phyloP scores from a whole-genome alignment of 92 coral and sea anemone genomes.

The Phenganax subtilis region DNA sequence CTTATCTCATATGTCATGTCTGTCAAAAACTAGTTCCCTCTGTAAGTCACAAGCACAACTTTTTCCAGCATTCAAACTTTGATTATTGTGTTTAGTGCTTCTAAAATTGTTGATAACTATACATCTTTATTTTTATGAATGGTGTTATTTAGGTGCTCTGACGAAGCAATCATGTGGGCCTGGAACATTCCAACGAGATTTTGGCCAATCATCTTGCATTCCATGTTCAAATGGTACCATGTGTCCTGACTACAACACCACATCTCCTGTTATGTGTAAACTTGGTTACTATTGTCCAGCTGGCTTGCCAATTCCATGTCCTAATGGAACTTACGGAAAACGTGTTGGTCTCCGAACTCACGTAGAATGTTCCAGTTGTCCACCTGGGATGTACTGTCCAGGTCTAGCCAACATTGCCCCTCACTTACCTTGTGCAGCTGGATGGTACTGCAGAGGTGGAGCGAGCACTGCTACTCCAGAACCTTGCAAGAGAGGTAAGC shows the following conservation, averaged over 20 bases:
- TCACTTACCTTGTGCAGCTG: constrained; percentile 68
- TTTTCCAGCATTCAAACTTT: too few species aligned
- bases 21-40: too few species aligned
- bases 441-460: constrained; percentile 77
- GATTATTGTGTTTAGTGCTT: too few species aligned
- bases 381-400: constrained; percentile 71
- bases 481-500: constrained; percentile 56
- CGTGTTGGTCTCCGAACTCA: constrained; percentile 58
- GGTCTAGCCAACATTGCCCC: constrained; percentile 66
- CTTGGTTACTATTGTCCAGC: constrained; percentile 87
- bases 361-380: constrained; percentile 81
- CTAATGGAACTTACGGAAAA: constrained; percentile 88
- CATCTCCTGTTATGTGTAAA: constrained; percentile 67
- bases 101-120: background rate
- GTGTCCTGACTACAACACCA: constrained; percentile 91
- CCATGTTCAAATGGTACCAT: constrained; percentile 74
- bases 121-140: background rate
- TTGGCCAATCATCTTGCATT: constrained; percentile 70
- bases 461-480: constrained; percentile 75
- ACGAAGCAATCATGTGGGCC: constrained; percentile 70
- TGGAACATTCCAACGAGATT: constrained; percentile 80
- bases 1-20: too few species aligned
- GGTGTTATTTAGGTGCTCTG: constrained; percentile 51
- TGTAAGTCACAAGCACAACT: too few species aligned
- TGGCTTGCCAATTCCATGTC: constrained; percentile 76